Evolutionary conservation across 2,797 vertebrate species (phyloP).

Genomic region (Calcarius lapponicus): DNA sequence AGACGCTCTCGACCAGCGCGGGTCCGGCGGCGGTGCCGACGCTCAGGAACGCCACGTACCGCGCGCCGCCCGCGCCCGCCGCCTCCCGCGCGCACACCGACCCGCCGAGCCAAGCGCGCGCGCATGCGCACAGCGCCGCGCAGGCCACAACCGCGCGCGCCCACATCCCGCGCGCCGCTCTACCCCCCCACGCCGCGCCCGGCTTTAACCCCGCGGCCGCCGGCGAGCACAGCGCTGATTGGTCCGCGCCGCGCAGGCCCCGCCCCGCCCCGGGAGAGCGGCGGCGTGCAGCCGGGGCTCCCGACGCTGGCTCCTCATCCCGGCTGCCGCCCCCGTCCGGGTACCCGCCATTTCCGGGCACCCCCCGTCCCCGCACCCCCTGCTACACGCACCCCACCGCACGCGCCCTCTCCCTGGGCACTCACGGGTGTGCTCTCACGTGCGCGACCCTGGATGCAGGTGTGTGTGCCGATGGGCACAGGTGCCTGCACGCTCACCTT

Average conservation of each 20-base stretch:
- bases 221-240: background rate
- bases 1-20: background rate
- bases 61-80: background rate
- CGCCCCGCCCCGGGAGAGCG: background rate
- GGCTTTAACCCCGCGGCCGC: background rate
- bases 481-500: background rate
- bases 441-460: too few species aligned
- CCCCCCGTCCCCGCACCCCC: too few species aligned
- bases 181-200: fast-evolving
- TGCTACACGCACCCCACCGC: too few species aligned
- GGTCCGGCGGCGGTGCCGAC: background rate
- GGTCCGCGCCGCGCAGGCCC: background rate
- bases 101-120: background rate
- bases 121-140: background rate
- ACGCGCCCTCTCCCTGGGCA: background rate
- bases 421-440: too few species aligned
- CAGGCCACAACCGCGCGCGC: fast-evolving
- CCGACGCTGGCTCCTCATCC: fast-evolving
- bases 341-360: background rate
- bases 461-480: background rate
- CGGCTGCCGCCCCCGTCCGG: fast-evolving
- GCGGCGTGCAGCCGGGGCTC: fast-evolving
- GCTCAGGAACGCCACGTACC: background rate
- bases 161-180: background rate
- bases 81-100: background rate